Evolutionary conservation across 1,140 invertebrate genomes (phyloP), one percentile per base, ranked within the genome.

Genomic region (Heliconius hermathena): DNA sequence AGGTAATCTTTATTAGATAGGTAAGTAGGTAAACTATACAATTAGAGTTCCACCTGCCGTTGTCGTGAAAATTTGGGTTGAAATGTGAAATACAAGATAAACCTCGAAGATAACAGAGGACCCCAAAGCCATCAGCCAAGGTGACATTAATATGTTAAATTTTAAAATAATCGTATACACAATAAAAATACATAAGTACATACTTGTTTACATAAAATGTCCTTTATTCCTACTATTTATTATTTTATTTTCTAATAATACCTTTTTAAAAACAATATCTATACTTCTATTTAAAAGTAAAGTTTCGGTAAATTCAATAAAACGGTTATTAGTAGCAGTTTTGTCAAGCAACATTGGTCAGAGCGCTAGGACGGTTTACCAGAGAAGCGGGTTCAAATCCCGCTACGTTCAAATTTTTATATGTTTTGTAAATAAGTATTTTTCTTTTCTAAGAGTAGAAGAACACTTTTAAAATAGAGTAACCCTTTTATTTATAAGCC

Each of bases 31-130:
- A 76, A 49, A 70, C 46, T 52, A 70, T 76, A 76, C 29, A 66
- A 66, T 38, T 70, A 66, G 60, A 22, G 38, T 46, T 76, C 46
- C 77, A 74, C 77, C 77, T 78, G 77, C 71, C 71, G 72, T 36
- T 29, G 52, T 78, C 20, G 41, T 41, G 54, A 78, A 78, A 73
- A 78, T 66, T 78, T 78, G n/a, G 77, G 72, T 78, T 54, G 70
- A 78, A 74, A 46, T 46, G 38, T 71, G 76, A 71, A 57, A 78
- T 74, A 26, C 22, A 22, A 73, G 77, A 78, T 78, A 74, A 66
- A 54, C 36, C n/a, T 3, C 22, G 26, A 46, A 70, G 60, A 71
- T 54, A 71, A 76, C 66, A 49, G 71, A 29, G 26, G 60, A 76
- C 74, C 74, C 60, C 18, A 22, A 76, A 66, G 60, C 16, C 41